Base-by-base conservation (phyloP, 2,888 invertebrate genomes). In the Odontocerum albicorne region DNA sequence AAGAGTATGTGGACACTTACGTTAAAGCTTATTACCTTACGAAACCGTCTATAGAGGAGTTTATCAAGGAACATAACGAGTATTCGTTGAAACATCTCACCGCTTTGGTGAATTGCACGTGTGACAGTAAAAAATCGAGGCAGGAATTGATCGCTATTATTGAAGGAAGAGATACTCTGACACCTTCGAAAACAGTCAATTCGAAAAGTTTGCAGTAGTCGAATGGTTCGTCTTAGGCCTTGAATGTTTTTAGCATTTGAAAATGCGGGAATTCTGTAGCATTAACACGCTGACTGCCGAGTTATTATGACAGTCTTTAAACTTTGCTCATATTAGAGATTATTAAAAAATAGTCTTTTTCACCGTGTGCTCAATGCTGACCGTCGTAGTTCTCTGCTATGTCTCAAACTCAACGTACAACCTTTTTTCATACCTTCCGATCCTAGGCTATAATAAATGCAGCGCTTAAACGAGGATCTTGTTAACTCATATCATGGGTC, bases 1-100 rank as follows among this genome's bases (percentile, higher is more conserved):
- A 88, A 61, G 89, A 91, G 50, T 93, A 91, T 66, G 96, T 98
- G 0, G 97, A 98, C 72, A 83, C 84, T 49, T 99, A 96, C 68
- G 91, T 99, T 0, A 98, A 98, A 70, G 96, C 97, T 0, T 99
- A 90, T 70, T 99, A 99, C 75, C 79, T 95, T 63, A 92, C 96
- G 0, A 88, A 96, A 65, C 84, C 84, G 57, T 88, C 87, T 49
- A 77, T 99, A 32, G 96, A 97, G 68, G 84, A 86, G 43, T 99
- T 97, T 86, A 83, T 98, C 4, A 82, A 83, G 62, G 88, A 90
- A 33, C 90, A 94, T 68, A 84, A 83, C 56, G 92, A 95, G 70
- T 98, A 97, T 75, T 90, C 93, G 0, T 78, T 84, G 36, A 93
- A 92, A 65, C 98, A 98, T 74, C 71, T 97, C 52, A 74, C 85